These are phyloP conservation scores for Bilobella aurantiaca DNA, from an alignment of 1,140 invertebrate genomes.

Conservation along the genomic window DNA sequence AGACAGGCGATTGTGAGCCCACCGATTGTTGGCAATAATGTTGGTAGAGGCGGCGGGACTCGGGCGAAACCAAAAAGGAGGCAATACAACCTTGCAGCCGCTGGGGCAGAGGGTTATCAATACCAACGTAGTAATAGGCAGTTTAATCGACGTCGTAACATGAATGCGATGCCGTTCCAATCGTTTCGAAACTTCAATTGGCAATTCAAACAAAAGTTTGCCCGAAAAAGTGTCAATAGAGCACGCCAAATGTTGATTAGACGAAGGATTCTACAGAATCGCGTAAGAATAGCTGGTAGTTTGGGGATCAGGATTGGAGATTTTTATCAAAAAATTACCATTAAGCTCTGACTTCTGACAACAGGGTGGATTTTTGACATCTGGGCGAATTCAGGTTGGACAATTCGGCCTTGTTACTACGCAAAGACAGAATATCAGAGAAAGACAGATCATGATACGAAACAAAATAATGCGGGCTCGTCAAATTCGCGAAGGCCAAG, in stretches of 20 bases:
- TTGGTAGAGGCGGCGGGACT: no score
- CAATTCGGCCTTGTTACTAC: constrained; percentile 22
- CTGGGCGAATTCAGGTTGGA: constrained; percentile 13
- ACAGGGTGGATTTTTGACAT: neutral
- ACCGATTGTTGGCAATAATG: no score
- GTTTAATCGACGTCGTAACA: neutral
- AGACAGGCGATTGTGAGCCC: no score
- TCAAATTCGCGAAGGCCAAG: constrained; percentile 2
- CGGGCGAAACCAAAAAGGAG: no score
- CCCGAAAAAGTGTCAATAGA: constrained; percentile 15
- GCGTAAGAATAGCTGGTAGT: neutral
- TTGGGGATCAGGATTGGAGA: no score
- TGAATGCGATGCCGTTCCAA: neutral
- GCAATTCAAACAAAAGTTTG: constrained; percentile 1
- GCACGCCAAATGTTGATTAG: constrained; percentile 13
- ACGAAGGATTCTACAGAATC: neutral
- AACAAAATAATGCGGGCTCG: constrained; percentile 20
- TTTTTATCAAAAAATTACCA: neutral
- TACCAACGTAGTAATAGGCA: neutral
- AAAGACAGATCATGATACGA: constrained; percentile 12
- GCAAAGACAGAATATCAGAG: constrained; percentile 9
- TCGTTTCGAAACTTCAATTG: neutral
- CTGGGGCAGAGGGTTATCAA: neutral
- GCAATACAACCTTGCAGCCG: no score
- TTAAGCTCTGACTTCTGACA: neutral